A percentile compares a stretch with the other conserved stretches of the same genome.
Evolutionary conservation across 2,797 vertebrate species (phyloP).

Genomic region (Capromys pilorides): DNA sequence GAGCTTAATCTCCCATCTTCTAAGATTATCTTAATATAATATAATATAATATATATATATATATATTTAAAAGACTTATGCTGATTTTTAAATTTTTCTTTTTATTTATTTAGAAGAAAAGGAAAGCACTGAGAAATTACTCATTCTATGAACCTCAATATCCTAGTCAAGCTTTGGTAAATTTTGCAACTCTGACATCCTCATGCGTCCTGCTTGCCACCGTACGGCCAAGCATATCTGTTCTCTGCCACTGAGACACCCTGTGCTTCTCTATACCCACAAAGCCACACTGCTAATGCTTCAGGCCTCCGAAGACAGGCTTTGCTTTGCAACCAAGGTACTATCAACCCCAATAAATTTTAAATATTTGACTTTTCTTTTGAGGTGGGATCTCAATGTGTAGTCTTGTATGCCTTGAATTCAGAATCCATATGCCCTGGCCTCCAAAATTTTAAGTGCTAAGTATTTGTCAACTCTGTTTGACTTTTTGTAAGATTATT

Average conservation of each 20-base stretch:
- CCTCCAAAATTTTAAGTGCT: background rate
- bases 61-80: background rate
- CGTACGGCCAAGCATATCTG: accelerated
- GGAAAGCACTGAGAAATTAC: background rate
- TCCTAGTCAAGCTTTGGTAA: background rate
- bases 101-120: background rate
- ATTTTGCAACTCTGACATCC: background rate
- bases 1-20: background rate
- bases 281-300: background rate
- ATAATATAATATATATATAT: background rate
- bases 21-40: background rate
- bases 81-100: background rate
- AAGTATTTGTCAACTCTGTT: background rate
- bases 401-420: background rate
- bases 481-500: background rate
- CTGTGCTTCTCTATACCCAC: background rate
- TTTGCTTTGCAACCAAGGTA: background rate
- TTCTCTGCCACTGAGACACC: background rate
- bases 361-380: background rate
- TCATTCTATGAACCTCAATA: background rate
- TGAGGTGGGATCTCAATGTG: background rate
- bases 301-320: background rate
- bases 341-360: background rate
- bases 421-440: background rate
- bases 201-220: background rate